phyloP scores from a whole-genome alignment of 92 coral and sea anemone species.

The Parazoanthus swiftii region DNA sequence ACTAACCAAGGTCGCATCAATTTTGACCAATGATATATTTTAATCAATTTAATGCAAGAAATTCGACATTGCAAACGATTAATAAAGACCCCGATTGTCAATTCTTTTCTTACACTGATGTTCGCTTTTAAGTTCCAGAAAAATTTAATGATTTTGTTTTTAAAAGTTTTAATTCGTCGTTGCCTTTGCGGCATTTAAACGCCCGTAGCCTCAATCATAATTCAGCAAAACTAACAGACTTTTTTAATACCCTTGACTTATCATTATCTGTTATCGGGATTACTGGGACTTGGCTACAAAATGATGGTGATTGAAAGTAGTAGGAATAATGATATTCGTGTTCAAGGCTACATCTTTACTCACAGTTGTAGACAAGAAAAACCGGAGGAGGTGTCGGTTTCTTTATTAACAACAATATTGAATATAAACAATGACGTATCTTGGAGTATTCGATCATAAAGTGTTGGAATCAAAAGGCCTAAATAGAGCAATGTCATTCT shows the following conservation, averaged over 20 bases:
- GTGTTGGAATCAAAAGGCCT: neutral
- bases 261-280: slow-evolving; percentile 21
- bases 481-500: too few relatives aligned
- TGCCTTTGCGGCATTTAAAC: slow-evolving; percentile 4
- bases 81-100: neutral
- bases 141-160: neutral
- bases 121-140: neutral
- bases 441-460: neutral
- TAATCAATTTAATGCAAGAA: slow-evolving; percentile 1
- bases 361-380: slow-evolving; percentile 13
- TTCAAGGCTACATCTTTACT: neutral
- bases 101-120: neutral
- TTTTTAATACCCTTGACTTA: slow-evolving; percentile 4
- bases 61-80: neutral
- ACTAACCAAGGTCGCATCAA: slow-evolving; percentile 4
- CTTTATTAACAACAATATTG: neutral
- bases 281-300: slow-evolving; percentile 30
- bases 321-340: neutral
- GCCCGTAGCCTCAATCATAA: slow-evolving; percentile 2
- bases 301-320: neutral
- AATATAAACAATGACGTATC: neutral
- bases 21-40: slow-evolving; percentile 20
- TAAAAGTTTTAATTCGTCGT: neutral
- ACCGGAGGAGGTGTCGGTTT: neutral
- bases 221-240: neutral